Evolutionary conservation across 2,797 vertebrate species (phyloP).

Genomic region (Acipenser ruthenus): DNA sequence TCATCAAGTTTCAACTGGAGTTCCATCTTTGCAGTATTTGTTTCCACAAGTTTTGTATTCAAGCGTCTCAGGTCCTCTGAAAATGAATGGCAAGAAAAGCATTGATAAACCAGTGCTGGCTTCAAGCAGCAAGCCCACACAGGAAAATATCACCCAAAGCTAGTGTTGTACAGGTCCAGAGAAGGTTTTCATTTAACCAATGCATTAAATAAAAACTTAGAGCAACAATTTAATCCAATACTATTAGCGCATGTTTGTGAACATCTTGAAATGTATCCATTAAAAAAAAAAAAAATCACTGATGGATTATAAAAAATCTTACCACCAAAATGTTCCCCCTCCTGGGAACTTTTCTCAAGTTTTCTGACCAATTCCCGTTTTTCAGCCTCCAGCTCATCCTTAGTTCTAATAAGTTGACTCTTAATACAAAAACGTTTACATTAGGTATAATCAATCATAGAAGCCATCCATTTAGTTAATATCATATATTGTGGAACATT

Average conservation of each 20-base stretch:
- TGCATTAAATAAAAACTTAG: too few species aligned
- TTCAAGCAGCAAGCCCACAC: not conserved
- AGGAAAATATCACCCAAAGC: not conserved
- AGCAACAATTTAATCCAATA: not conserved
- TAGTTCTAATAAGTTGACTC: conserved; percentile 75
- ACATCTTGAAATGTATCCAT: too few species aligned
- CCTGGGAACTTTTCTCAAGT: conserved; percentile 77
- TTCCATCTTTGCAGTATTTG: conserved; percentile 71
- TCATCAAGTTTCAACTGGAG: conserved; percentile 86
- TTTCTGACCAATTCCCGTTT: conserved; percentile 86
- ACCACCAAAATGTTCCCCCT: conserved; percentile 87
- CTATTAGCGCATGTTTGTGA: not conserved
- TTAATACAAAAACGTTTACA: conserved; percentile 30
- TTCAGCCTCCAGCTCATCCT: conserved; percentile 83
- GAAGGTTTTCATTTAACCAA: not conserved
- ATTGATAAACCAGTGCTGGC: too few species aligned
- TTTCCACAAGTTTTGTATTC: conserved; percentile 80
- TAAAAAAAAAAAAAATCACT: not conserved
- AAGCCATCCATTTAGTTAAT: too few species aligned
- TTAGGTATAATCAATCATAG: too few species aligned
- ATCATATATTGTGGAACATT: not conserved
- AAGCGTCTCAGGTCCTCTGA: conserved; percentile 83
- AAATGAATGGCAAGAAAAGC: not conserved
- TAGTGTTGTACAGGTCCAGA: not conserved
- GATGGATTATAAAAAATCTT: conserved; percentile 18